These are phyloP conservation scores for Tuberolachnus salignus DNA, from an alignment of 2,888 invertebrate species.

Conservation along the genomic window DNA sequence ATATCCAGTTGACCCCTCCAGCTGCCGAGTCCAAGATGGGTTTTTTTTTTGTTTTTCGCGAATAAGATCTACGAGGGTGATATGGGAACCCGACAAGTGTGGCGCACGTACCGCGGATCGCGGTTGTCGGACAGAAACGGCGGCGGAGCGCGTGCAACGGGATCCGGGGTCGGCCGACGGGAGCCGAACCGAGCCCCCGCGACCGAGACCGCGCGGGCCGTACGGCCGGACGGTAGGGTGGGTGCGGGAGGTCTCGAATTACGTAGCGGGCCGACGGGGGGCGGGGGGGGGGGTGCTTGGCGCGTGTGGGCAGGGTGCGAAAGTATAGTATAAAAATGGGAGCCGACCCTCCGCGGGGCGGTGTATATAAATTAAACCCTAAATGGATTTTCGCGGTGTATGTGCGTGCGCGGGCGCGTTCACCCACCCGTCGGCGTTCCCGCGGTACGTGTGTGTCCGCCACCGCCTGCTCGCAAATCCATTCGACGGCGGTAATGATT, in stretches of 20 bases:
- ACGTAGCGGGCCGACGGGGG: not conserved
- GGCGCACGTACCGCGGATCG: too few relatives aligned
- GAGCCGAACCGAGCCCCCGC: too few relatives aligned
- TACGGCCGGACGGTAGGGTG: too few relatives aligned
- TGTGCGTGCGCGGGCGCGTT: not conserved
- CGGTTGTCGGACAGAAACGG: too few relatives aligned
- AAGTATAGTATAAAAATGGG: not conserved
- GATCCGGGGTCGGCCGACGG: too few relatives aligned
- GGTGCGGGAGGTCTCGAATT: too few relatives aligned
- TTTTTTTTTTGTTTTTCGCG: slow-evolving; percentile 3
- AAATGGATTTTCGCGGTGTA: slow-evolving; percentile 34
- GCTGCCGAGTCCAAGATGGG: not conserved
- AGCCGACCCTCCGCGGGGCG: not conserved
- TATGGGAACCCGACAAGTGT: not conserved
- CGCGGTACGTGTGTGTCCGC: not conserved
- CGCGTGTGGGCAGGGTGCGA: not conserved
- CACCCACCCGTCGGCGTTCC: not conserved
- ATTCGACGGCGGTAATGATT: not conserved
- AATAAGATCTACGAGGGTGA: too few relatives aligned
- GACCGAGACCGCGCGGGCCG: too few relatives aligned
- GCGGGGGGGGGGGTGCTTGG: not conserved
- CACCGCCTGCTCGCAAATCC: not conserved
- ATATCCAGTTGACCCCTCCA: too few relatives aligned
- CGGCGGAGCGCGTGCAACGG: too few relatives aligned
- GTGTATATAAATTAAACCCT: slow-evolving; percentile 29